Evolutionary conservation across 1,140 invertebrate genomes (phyloP), one percentile per base, ranked within the genome.

Genomic region (Pseudachorutes palmiensis): DNA sequence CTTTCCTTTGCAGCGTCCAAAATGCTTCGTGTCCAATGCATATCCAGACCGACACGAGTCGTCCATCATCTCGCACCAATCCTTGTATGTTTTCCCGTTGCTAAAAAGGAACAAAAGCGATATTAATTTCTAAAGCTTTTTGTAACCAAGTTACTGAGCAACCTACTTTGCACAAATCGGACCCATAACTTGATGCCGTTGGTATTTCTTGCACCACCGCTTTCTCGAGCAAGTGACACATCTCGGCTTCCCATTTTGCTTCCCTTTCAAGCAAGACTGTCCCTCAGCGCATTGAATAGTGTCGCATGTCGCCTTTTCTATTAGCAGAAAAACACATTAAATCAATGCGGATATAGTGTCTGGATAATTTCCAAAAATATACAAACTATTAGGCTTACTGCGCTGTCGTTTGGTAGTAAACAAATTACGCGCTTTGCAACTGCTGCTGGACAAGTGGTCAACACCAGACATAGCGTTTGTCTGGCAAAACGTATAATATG

Each of bases 51-150:
- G 82, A 77, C 92, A 96, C 0, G 91, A 85, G 72, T 89, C 88
- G 73, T 88, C 84, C 74, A 89, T 85, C 84, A 94, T 88, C 71
- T 92, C 86, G 79, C 92, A 94, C 87, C 89, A 92, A 49, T 88
- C 91, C 29, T 83, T 80, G 78, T 94, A 94, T 0, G 90, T 92
- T n/a, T 69, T 83, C 72, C 89, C 87, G 78, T 95, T 91, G 59
- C 83, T 84, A n/a, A n/a, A n/a, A n/a, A n/a, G n/a, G n/a, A n/a
- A n/a, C n/a, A n/a, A n/a, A n/a, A n/a, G n/a, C n/a, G n/a, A n/a
- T n/a, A n/a, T n/a, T n/a, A n/a, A n/a, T n/a, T n/a, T n/a, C n/a
- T n/a, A n/a, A n/a, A n/a, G n/a, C n/a, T n/a, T n/a, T n/a, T n/a
- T n/a, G n/a, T n/a, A n/a, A n/a, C n/a, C n/a, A n/a, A n/a, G n/a